Base-by-base conservation (phyloP, 2,797 vertebrate genomes). In the Iguana delicatissima region DNA sequence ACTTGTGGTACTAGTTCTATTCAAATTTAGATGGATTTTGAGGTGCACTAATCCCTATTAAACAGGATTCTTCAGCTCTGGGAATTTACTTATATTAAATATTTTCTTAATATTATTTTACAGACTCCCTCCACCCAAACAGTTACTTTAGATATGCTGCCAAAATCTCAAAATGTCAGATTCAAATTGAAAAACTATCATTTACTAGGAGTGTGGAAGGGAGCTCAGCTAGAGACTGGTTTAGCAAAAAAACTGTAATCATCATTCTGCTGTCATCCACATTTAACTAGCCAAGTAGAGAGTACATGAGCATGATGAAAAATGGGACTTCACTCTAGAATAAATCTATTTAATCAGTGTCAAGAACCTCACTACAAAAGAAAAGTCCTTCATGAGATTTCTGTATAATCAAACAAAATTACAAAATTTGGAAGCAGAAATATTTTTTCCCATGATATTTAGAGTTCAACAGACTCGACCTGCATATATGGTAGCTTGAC, bases 171-270 rank as follows among this genome's bases (percentile, higher is more conserved):
- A 80, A 94, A 69, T 89, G 83, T 92, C 2, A 35, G 80, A 85
- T 1, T 93, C 52, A 46, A 91, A 20, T 35, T 90, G 32, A 5
- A 93, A 90, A 89, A 91, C 46, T 89, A 80, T 90, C 91, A 91
- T 74, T 93, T 90, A 91, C 57, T 42, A 86, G 32, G 67, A 72
- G 92, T 87, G 46, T 84, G 72, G 86, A 89, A 90, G 57, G 80
- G 20, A 22, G 86, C 1, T 80, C 12, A 95, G 82, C 0, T 4
- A 91, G 42, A 94, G 82, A 86, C 16, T 22, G 9, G 1, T 85
- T 94, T 96, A 92, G 57, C 29, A 46, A 87, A 91, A 91, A 94
- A 92, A 52, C 62, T 89, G 0, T 82, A 90, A 91, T 86, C 90
- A 95, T 89, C 81, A 84, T 1, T 4, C 69, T 93, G 84, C 80